Conservation (phyloP, 2,888 invertebrate genomes). For the Cheilosia grossa region DNA sequence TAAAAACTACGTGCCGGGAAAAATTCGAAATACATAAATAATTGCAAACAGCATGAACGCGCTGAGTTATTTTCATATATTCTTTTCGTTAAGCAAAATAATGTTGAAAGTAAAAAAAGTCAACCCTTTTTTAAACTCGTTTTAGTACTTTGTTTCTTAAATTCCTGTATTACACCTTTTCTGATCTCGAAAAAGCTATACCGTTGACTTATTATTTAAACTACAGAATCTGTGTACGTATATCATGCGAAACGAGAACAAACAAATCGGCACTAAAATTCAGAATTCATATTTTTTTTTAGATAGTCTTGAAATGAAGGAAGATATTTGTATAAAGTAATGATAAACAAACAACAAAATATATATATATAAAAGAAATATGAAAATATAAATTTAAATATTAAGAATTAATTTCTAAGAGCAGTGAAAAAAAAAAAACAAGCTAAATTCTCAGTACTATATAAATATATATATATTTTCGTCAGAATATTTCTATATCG, state of each 20-base stretch:
- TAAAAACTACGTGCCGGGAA: slow-evolving; percentile 99
- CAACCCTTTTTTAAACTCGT: slow-evolving; percentile 48
- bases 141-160: slow-evolving; percentile 42
- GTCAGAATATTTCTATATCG: slow-evolving; percentile 39
- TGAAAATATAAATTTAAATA: slow-evolving; percentile 65
- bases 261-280: slow-evolving; percentile 32
- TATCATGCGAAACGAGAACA: slow-evolving; percentile 22
- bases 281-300: slow-evolving; percentile 61
- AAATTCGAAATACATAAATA: slow-evolving; percentile 96
- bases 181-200: slow-evolving; percentile 58
- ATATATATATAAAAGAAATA: slow-evolving; percentile 48
- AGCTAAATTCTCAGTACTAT: slow-evolving; percentile 63
- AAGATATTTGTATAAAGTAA: slow-evolving; percentile 69
- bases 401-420: slow-evolving; percentile 70
- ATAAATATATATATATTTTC: slow-evolving; percentile 16
- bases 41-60: slow-evolving; percentile 18
- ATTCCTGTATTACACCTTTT: slow-evolving; percentile 38
- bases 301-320: slow-evolving; percentile 69
- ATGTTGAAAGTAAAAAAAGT: slow-evolving; percentile 54
- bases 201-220: slow-evolving; percentile 32
- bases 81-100: slow-evolving; percentile 26
- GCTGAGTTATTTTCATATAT: slow-evolving; percentile 26
- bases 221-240: slow-evolving; percentile 15
- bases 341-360: slow-evolving; percentile 47
- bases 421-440: slow-evolving; percentile 35